A percentile compares a stretch with the other conserved stretches of the same genome.
Evolutionary conservation across 2,113 vertebrate genomes (phyloP).

Genomic region (Saccopteryx bilineata): DNA sequence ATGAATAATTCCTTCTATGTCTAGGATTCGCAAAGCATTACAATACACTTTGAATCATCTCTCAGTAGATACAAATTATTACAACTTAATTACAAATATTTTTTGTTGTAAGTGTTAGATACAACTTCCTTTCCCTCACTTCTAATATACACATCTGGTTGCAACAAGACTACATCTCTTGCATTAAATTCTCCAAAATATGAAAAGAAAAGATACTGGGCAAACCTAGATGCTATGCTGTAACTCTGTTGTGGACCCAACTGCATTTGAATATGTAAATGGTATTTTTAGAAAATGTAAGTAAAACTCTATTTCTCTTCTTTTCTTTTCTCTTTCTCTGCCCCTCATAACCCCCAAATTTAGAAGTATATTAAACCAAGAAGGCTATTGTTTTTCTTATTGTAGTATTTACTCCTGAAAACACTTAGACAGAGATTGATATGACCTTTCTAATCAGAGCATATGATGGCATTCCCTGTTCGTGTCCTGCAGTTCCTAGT

Average conservation of each 20-base stretch:
- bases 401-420: neutral
- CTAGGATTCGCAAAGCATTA: neutral
- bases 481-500: neutral
- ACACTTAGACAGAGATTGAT: neutral
- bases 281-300: neutral
- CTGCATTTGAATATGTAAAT: neutral
- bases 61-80: neutral
- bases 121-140: neutral
- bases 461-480: neutral
- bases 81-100: neutral
- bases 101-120: neutral
- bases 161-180: neutral
- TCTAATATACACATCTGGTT: neutral
- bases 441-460: neutral
- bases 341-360: neutral
- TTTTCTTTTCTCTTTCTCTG: neutral
- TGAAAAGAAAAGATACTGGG: neutral
- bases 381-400: neutral
- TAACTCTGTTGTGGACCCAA: neutral
- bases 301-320: neutral
- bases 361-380: neutral
- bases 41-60: neutral
- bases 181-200: neutral
- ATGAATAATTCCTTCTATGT: neutral
- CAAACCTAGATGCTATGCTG: neutral